phyloP scores from a whole-genome alignment of 2,797 vertebrate species.

The Enteromius afrohamiltoni region DNA sequence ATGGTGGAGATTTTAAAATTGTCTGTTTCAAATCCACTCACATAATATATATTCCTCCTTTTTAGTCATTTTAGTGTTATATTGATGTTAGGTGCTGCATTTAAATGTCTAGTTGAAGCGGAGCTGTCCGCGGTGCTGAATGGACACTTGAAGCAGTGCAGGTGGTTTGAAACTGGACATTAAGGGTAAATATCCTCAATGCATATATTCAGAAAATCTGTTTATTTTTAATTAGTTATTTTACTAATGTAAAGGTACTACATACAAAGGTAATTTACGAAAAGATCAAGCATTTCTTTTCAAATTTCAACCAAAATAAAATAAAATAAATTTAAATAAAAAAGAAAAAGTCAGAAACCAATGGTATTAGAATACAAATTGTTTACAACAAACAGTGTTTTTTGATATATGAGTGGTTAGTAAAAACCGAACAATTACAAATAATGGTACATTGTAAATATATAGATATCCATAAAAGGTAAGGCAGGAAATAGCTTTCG shows the following conservation, averaged over 20 bases:
- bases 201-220: not conserved
- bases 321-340: not conserved
- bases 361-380: not conserved
- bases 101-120: not conserved
- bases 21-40: not conserved
- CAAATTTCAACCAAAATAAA: not conserved
- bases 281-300: conserved; percentile 3
- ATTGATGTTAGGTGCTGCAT: not conserved
- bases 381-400: conserved; percentile 18
- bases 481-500: not conserved
- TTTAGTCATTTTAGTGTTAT: not conserved
- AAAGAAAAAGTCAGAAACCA: not conserved
- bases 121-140: conserved; percentile 44
- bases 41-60: not conserved
- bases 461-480: conserved; percentile 5
- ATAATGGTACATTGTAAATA: conserved; percentile 26
- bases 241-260: conserved; percentile 14
- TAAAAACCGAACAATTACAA: not conserved
- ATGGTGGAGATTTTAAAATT: conserved; percentile 32
- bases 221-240: conserved; percentile 3
- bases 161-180: conserved; percentile 17
- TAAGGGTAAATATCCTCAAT: not conserved
- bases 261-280: conserved; percentile 2
- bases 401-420: conserved; percentile 6
- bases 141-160: conserved; percentile 3